phyloP scores from a whole-genome alignment of 2,888 invertebrate genomes.

The Stictocephala bisonia region DNA sequence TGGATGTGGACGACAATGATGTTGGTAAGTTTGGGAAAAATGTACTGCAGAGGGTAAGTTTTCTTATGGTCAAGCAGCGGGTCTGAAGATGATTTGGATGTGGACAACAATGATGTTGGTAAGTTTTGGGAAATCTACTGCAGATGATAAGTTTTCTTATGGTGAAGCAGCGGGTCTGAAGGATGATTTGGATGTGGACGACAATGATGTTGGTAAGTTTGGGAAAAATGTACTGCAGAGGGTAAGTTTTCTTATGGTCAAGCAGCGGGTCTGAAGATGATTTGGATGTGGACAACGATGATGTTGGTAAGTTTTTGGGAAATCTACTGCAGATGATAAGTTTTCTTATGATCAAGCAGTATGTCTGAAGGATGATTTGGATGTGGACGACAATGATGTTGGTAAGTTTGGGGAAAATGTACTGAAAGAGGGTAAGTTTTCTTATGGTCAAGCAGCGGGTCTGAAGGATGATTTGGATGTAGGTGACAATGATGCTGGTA shows the following conservation, averaged over 20 bases:
- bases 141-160: conserved; percentile 66
- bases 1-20: conserved; percentile 86
- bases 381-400: too few relatives aligned
- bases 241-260: too few relatives aligned
- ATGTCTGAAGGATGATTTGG: too few relatives aligned
- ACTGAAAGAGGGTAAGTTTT: too few relatives aligned
- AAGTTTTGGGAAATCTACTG: too few relatives aligned
- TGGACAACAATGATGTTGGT: conserved; percentile 84
- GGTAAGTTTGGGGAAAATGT: too few relatives aligned
- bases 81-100: conserved; percentile 83
- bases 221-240: too few relatives aligned
- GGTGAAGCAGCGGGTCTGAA: conserved; percentile 79
- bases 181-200: conserved; percentile 86
- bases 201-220: conserved; percentile 77
- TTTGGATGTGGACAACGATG: too few relatives aligned
- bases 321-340: too few relatives aligned
- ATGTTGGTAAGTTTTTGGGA: too few relatives aligned
- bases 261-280: too few relatives aligned
- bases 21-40: conserved; percentile 73
- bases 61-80: conserved; percentile 77
- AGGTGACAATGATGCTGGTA: conserved; percentile 82
- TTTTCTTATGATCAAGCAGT: too few relatives aligned
- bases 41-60: conserved; percentile 53
- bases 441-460: conserved; percentile 77
- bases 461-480: conserved; percentile 85